These are phyloP conservation scores for Salarias fasciatus DNA, from an alignment of 2,797 vertebrate species.

Conservation along the genomic window DNA sequence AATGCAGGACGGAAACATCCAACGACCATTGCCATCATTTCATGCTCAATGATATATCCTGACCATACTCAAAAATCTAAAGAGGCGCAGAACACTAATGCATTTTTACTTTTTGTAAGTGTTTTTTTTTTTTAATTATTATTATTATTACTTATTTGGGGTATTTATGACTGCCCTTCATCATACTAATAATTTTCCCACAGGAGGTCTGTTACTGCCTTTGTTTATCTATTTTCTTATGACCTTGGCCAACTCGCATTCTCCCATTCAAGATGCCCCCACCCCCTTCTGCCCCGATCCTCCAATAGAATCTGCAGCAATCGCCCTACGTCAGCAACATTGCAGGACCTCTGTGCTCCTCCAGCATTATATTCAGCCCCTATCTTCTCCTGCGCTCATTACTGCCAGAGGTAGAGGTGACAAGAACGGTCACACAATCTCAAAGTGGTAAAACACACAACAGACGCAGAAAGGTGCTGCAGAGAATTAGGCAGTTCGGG, in stretches of 20 bases:
- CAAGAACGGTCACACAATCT: constrained; percentile 74
- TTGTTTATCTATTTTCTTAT: constrained; percentile 72
- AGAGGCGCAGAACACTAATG: constrained; percentile 19
- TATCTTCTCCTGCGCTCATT: constrained; percentile 77
- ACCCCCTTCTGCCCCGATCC: constrained; percentile 49
- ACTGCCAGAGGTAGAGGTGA: constrained; percentile 78
- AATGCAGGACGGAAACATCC: constrained; percentile 17
- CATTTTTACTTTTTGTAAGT: constrained; percentile 3
- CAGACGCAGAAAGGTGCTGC: constrained; percentile 55
- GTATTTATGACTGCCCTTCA: constrained; percentile 21
- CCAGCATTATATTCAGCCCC: constrained; percentile 70
- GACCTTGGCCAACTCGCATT: constrained; percentile 77
- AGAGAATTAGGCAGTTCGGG: constrained; percentile 51
- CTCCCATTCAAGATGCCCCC: constrained; percentile 65
- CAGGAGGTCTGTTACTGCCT: constrained; percentile 54
- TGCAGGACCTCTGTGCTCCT: constrained; percentile 75
- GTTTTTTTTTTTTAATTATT: too few species aligned
- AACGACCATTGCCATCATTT: constrained; percentile 17
- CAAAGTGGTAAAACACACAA: constrained; percentile 72
- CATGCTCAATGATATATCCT: constrained; percentile 17
- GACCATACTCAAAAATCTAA: constrained; percentile 4
- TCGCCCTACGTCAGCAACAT: constrained; percentile 80
- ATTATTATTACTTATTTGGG: constrained; percentile 2
- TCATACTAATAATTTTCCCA: constrained; percentile 57
- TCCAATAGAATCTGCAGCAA: constrained; percentile 70